Evolutionary conservation across 92 coral and sea anemone species (phyloP).

Genomic region (Umimayanthus chanpuru): DNA sequence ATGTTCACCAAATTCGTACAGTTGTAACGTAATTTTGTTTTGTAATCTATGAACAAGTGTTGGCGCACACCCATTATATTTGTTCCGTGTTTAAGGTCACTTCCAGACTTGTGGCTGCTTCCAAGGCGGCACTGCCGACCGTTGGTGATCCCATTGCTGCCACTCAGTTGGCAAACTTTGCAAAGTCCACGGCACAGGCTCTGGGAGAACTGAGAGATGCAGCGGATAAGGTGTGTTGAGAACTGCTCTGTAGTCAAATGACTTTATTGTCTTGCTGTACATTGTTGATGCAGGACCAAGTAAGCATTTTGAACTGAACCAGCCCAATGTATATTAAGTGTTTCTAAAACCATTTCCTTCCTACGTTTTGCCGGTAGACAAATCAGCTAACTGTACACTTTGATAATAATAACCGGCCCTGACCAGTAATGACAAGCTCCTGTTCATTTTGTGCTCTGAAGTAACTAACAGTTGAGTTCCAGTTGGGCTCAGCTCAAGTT

Average conservation of each 20-base stretch:
- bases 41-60: too few relatives aligned
- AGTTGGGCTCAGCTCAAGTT: neutral
- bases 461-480: too few relatives aligned
- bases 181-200: constrained; percentile 88
- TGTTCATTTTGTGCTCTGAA: neutral
- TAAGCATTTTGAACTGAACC: neutral
- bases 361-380: neutral
- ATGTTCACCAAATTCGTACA: too few relatives aligned
- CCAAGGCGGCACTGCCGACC: constrained; percentile 97
- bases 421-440: too few relatives aligned
- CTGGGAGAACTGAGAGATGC: constrained; percentile 93
- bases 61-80: too few relatives aligned
- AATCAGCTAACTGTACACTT: neutral
- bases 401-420: neutral
- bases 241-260: neutral
- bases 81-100: constrained; percentile 15
- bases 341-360: neutral
- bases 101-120: constrained; percentile 86
- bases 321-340: neutral
- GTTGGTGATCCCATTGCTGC: constrained; percentile 95
- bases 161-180: constrained; percentile 92
- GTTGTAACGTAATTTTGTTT: too few relatives aligned
- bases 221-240: constrained; percentile 76
- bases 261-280: neutral
- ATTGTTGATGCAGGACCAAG: neutral